These are phyloP conservation scores for Cecidostiba fungosa DNA, from an alignment of 2,888 invertebrate species.

Conservation along the genomic window DNA sequence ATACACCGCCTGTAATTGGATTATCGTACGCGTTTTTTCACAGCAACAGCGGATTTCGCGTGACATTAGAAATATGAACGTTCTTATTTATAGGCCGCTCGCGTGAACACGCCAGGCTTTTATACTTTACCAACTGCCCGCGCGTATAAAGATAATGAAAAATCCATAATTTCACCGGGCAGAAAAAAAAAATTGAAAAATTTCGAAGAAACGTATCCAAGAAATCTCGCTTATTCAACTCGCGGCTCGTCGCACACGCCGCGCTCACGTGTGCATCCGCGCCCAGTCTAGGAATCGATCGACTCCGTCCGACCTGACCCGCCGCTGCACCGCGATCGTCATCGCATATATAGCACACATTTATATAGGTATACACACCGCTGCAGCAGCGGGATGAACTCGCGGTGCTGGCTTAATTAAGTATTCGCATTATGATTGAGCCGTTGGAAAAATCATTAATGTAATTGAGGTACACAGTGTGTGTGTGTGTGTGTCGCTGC, in stretches of 20 bases:
- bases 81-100: neutral
- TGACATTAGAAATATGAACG: neutral
- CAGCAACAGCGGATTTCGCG: neutral
- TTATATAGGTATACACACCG: neutral
- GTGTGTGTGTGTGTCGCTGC: neutral
- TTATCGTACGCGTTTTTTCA: neutral
- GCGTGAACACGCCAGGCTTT: neutral
- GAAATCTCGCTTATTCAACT: neutral
- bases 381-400: slow-evolving; percentile 14
- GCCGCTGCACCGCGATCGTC: slow-evolving; percentile 18
- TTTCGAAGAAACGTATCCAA: neutral
- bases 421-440: slow-evolving; percentile 42
- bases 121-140: neutral
- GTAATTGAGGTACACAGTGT: slow-evolving; percentile 18
- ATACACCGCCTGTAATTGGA: neutral
- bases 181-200: neutral
- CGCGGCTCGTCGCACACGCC: neutral
- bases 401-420: slow-evolving; percentile 13
- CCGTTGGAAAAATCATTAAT: slow-evolving; percentile 40
- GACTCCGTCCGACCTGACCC: slow-evolving; percentile 8
- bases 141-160: neutral
- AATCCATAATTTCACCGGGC: neutral
- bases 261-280: neutral
- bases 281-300: slow-evolving; percentile 10
- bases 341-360: neutral